Conservation (phyloP, 2,113 vertebrate genomes). For the Anser cygnoides region DNA sequence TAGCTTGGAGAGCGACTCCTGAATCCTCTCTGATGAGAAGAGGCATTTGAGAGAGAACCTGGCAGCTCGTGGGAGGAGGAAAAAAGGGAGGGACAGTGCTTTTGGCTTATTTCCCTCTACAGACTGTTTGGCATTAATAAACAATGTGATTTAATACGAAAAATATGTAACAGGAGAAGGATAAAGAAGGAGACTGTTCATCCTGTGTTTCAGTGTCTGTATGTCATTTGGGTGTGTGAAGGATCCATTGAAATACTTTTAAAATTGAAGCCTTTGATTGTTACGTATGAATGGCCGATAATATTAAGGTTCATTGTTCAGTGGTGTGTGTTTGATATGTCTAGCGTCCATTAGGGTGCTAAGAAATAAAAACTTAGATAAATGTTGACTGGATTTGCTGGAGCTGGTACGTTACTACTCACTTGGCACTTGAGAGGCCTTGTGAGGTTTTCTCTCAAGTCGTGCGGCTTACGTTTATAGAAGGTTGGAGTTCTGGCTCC, state of each 20-base stretch:
- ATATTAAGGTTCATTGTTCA: background rate
- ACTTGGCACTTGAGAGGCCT: background rate
- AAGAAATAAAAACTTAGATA: background rate
- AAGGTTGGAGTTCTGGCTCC: background rate
- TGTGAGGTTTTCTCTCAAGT: background rate
- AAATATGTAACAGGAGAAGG: background rate
- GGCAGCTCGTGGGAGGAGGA: background rate
- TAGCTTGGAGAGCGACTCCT: background rate
- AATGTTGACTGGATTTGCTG: background rate
- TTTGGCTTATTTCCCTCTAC: background rate
- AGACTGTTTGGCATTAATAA: background rate
- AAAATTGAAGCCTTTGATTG: background rate
- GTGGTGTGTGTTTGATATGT: background rate
- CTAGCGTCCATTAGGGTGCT: background rate
- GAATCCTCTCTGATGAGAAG: background rate
- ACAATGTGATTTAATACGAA: background rate
- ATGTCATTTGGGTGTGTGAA: background rate
- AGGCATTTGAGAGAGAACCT: background rate
- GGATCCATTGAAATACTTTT: background rate
- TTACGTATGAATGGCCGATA: background rate
- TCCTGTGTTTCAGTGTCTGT: background rate
- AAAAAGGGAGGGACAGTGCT: background rate
- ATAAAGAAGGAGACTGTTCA: background rate
- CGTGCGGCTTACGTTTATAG: rapidly evolving
- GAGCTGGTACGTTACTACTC: background rate